Evolutionary conservation across 2,888 invertebrate species (phyloP).

Genomic region (Steinernema scapterisci): DNA sequence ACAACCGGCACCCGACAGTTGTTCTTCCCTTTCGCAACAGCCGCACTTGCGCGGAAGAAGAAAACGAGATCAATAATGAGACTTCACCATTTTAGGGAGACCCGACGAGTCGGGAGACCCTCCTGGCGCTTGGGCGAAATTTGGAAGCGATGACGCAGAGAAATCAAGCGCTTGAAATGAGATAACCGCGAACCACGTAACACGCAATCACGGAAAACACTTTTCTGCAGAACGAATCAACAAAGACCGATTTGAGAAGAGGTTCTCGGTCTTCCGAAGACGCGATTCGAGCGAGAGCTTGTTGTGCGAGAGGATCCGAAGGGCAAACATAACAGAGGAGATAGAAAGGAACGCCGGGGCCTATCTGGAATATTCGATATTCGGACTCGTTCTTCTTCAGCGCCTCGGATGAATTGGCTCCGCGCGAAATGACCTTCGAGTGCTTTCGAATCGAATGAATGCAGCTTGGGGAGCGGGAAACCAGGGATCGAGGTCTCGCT

Average conservation of each 20-base stretch:
- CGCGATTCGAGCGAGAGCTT: background rate
- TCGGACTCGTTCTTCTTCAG: background rate
- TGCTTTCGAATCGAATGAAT: background rate
- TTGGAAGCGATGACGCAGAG: background rate
- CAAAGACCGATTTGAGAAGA: background rate
- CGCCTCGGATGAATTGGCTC: background rate
- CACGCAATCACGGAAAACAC: no score
- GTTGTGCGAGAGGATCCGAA: background rate
- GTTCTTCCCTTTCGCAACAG: background rate
- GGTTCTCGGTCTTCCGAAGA: background rate
- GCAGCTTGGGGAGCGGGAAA: background rate
- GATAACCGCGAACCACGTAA: background rate
- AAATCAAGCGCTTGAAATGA: background rate
- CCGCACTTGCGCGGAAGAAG: constrained; percentile 16
- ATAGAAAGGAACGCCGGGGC: background rate
- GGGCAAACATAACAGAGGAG: background rate
- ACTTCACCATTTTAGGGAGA: constrained; percentile 28
- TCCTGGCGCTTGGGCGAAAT: background rate
- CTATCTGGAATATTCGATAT: constrained; percentile 5
- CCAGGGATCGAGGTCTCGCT: background rate
- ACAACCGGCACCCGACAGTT: background rate
- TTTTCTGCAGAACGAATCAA: background rate
- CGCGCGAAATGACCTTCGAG: constrained; percentile 28
- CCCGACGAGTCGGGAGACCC: constrained; percentile 4
- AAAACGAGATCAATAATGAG: constrained; percentile 8